A percentile compares a stretch with the other conserved stretches of the same genome.
phyloP scores from a whole-genome alignment of 1,140 invertebrate species.

The Drosophila setifemur region DNA sequence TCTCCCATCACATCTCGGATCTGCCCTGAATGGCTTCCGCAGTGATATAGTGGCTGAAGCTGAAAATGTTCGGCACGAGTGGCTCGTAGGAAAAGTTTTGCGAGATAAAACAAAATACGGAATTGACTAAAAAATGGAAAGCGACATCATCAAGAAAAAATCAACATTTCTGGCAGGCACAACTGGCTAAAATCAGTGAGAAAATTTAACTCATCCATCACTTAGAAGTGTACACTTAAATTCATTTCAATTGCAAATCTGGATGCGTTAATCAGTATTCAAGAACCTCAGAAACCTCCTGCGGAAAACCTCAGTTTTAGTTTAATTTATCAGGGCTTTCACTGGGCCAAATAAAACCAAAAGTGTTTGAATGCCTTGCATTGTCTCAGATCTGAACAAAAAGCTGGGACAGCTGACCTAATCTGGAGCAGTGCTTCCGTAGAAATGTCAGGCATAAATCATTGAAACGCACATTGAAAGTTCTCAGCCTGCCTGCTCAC shows the following conservation, averaged over 20 bases:
- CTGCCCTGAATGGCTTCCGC: conserved; percentile 34
- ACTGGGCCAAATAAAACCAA: conserved; percentile 1
- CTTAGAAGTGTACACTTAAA: background rate
- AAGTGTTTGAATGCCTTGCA: background rate
- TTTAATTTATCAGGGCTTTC: background rate
- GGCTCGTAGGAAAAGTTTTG: conserved; percentile 27
- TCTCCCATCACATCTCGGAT: conserved; percentile 22
- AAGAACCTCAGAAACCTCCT: background rate
- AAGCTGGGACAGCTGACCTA: conserved; percentile 12
- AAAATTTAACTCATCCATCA: background rate
- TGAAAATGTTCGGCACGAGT: conserved; percentile 42
- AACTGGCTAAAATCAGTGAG: background rate
- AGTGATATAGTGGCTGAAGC: conserved; percentile 43
- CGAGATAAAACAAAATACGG: conserved; percentile 10
- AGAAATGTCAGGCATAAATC: conserved; percentile 47
- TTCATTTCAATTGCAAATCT: background rate
- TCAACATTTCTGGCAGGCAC: background rate
- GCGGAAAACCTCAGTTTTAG: background rate
- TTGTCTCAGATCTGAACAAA: conserved; percentile 6
- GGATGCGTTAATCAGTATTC: background rate
- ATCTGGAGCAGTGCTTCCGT: conserved; percentile 34
- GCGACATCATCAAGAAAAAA: background rate
- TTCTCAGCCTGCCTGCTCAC: background rate
- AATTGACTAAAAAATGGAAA: conserved; percentile 6
- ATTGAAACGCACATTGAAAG: conserved; percentile 28